Conservation (phyloP, 2,888 invertebrate genomes). For the Plagiodera versicolora region DNA sequence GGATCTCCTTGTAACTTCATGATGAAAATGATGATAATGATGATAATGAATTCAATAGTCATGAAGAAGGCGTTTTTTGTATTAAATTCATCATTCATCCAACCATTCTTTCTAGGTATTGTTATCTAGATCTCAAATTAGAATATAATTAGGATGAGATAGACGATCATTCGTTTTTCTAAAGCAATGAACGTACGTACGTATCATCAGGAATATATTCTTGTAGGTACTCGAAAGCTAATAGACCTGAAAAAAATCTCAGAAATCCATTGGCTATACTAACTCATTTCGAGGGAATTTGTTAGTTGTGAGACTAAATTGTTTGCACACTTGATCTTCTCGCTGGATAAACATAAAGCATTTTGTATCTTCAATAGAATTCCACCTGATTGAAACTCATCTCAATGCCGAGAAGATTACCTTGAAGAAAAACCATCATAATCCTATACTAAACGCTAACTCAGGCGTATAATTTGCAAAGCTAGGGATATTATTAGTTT, state of each 20-base stretch:
- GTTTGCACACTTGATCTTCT: slow-evolving; percentile 13
- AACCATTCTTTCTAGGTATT: slow-evolving; percentile 37
- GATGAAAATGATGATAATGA: no score
- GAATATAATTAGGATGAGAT: slow-evolving; percentile 46
- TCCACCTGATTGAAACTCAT: slow-evolving; percentile 13
- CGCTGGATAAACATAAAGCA: slow-evolving; percentile 19
- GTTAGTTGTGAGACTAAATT: background rate
- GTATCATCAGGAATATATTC: no score
- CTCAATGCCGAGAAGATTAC: slow-evolving; percentile 17
- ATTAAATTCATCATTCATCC: slow-evolving; percentile 44
- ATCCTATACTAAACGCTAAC: slow-evolving; percentile 20
- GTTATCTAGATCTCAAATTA: slow-evolving; percentile 36
- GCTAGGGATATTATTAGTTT: background rate
- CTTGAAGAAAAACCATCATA: slow-evolving; percentile 19
- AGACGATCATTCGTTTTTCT: slow-evolving; percentile 33
- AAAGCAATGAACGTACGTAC: background rate
- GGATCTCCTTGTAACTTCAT: no score
- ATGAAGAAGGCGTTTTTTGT: slow-evolving; percentile 22
- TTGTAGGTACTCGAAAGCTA: background rate
- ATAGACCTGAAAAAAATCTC: background rate
- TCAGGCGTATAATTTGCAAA: slow-evolving; percentile 17
- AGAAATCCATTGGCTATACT: background rate
- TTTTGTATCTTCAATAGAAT: slow-evolving; percentile 16
- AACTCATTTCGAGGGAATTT: background rate
- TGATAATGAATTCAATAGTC: background rate